These are phyloP conservation scores for Pithys albifrons DNA, from an alignment of 2,113 vertebrate species.

Conservation along the genomic window DNA sequence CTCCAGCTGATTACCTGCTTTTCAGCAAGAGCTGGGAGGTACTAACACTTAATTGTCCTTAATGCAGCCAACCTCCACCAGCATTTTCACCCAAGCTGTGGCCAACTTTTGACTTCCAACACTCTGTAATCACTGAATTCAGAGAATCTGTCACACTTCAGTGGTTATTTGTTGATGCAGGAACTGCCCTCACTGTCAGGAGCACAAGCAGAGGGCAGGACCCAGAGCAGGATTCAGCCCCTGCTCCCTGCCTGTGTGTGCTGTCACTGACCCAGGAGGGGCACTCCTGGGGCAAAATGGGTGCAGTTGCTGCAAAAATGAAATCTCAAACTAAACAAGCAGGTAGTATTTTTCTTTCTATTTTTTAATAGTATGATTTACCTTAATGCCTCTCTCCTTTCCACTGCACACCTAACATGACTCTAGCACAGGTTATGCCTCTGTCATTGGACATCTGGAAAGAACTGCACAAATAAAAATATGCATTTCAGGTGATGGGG, in stretches of 20 bases:
- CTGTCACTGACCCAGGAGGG: not conserved
- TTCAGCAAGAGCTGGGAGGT: not conserved
- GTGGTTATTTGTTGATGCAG: not conserved
- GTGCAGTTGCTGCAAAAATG: not conserved
- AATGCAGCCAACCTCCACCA: not conserved
- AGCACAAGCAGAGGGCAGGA: not conserved
- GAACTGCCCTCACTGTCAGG: not conserved
- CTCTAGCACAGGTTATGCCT: not conserved
- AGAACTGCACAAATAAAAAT: not conserved
- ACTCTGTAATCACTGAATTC: not conserved
- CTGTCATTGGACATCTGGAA: not conserved
- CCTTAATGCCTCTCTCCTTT: not conserved
- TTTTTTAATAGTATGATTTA: not conserved
- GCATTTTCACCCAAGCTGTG: not conserved
- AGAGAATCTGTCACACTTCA: not conserved
- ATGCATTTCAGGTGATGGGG: not conserved
- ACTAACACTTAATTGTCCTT: not conserved
- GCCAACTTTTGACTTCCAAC: not conserved
- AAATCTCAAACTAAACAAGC: not conserved
- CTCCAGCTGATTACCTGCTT: not conserved
- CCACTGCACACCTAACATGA: not conserved
- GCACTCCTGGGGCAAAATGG: not conserved
- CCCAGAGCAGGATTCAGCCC: not conserved
- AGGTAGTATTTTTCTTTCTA: not conserved
- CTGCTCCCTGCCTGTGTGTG: not conserved